A percentile compares a stretch with the other conserved stretches of the same genome.
Conservation (phyloP, 2,797 vertebrate species). For the Antrozous pallidus region DNA sequence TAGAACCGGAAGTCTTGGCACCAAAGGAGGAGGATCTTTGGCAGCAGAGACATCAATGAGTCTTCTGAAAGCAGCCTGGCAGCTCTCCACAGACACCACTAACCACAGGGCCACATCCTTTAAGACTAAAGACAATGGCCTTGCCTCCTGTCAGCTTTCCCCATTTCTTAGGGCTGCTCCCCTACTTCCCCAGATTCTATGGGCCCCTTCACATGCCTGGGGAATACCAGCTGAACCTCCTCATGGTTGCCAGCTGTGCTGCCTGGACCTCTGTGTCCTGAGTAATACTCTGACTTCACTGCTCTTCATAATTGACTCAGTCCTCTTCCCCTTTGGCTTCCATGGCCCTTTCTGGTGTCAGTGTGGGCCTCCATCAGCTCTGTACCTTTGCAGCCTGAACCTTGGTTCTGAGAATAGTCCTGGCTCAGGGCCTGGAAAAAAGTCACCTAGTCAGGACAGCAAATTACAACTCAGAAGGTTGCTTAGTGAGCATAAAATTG, state of each 20-base stretch:
- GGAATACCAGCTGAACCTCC: not conserved
- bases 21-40: too few relatives aligned
- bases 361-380: rapidly evolving
- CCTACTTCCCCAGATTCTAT: rapidly evolving
- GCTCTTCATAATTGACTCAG: not conserved
- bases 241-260: not conserved
- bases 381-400: not conserved
- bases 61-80: rapidly evolving
- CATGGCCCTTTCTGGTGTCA: not conserved
- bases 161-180: not conserved
- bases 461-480: not conserved
- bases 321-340: not conserved
- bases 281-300: too few relatives aligned
- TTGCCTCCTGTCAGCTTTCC: rapidly evolving
- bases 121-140: not conserved
- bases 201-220: rapidly evolving
- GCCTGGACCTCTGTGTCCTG: not conserved
- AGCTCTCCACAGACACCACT: not conserved
- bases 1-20: rapidly evolving
- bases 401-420: not conserved
- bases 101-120: too few relatives aligned
- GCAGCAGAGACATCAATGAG: rapidly evolving
- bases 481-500: conserved; percentile 51
- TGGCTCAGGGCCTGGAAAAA: conserved; percentile 37
- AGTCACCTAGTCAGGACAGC: not conserved